phyloP scores from a whole-genome alignment of 1,140 invertebrate genomes.

The Linepithema humile region DNA sequence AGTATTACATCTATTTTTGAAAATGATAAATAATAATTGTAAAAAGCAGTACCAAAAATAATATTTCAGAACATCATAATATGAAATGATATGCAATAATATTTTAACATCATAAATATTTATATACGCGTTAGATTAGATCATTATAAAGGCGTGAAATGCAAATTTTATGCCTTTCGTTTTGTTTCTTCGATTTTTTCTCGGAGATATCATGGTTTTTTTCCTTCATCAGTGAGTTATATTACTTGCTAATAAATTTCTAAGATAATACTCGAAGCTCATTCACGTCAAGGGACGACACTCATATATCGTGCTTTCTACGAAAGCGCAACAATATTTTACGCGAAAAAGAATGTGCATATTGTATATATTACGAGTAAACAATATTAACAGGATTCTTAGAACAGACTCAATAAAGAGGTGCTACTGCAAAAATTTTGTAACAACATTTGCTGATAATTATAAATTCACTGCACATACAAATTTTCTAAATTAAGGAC shows the following conservation, averaged over 20 bases:
- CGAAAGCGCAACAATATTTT: conserved; percentile 73
- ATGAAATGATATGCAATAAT: too few relatives aligned
- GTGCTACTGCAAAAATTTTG: too few relatives aligned
- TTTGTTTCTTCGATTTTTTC: conserved; percentile 1
- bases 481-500: too few relatives aligned
- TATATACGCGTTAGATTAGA: background rate
- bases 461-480: too few relatives aligned
- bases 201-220: background rate
- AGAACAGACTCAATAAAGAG: conserved; percentile 61
- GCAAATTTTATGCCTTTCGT: background rate
- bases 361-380: conserved; percentile 3
- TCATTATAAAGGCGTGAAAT: background rate
- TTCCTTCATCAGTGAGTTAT: background rate
- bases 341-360: background rate
- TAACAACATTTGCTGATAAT: too few relatives aligned
- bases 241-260: background rate
- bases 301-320: conserved; percentile 80
- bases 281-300: conserved; percentile 71
- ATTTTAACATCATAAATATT: too few relatives aligned
- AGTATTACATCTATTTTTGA: background rate
- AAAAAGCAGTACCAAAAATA: conserved; percentile 9
- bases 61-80: too few relatives aligned
- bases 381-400: conserved; percentile 18
- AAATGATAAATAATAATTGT: conserved; percentile 1
- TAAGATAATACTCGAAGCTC: background rate